Base-by-base conservation (phyloP, 2,797 vertebrate species). In the Darevskia nairensis region DNA sequence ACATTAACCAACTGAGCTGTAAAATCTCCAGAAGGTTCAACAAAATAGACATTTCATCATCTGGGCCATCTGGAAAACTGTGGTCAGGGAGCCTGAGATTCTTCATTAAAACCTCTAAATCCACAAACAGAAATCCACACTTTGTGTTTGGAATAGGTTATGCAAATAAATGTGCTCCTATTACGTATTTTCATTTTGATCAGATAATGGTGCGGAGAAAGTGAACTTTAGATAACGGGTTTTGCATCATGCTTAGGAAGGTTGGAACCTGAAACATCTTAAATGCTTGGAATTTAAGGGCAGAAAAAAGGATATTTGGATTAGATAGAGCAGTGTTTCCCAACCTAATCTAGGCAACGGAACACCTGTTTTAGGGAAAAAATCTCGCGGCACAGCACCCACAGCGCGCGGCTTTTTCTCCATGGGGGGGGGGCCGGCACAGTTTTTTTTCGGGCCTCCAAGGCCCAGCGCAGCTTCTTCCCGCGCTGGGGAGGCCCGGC, bases 101-200 rank as follows among this genome's bases (percentile, higher is more conserved):
- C 23, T 78, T 50, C 3, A 50, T 86, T 79, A 86, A 69, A 27
- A 79, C 32, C 46, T 44, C 13, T 50, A 68, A 86, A 79, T 17
- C 61, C 29, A 78, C 41, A 50, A 86, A 50, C 64, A 77, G 44
- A 17, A 78, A 69, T 64, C 64, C 29, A 86, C 76, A 32, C 29
- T 32, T 86, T 61, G 66, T 35, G 41, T 68, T 86, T 78, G 41
- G n/a, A 44, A 68, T 68, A 79, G 64, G 61, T 68, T 68, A 35
- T 86, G 44, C 11, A 79, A 86, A 46, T 86, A 50, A 78, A 86
- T 46, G 8, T n/a, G 66, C 29, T 77, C 32, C 50, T 15, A 66
- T 77, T 64, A 91, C 44, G 69, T 85, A 77, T 21, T 77, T 85
- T 76, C 29, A 77, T 85, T 80, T 80, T 59, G 50, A 59, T n/a